Conservation (phyloP, 2,888 invertebrate genomes). For the Octodonta nipae region DNA sequence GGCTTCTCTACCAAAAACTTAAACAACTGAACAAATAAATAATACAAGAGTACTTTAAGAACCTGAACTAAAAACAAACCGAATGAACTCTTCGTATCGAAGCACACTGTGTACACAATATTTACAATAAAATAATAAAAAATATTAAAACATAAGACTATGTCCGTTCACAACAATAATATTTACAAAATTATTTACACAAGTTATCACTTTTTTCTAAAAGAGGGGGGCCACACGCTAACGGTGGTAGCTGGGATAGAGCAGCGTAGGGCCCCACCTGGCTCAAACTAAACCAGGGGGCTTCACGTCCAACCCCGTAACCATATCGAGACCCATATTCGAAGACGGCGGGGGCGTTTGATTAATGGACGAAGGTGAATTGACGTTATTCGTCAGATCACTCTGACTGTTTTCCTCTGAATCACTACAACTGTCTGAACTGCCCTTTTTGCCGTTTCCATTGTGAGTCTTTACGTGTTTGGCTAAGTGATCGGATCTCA, state of each 20-base stretch:
- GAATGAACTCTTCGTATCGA: no score
- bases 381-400: conserved; percentile 36
- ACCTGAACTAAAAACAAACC: no score
- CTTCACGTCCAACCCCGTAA: conserved; percentile 57
- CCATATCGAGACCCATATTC: conserved; percentile 44
- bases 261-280: conserved; percentile 53
- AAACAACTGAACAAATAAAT: no score
- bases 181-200: conserved; percentile 3
- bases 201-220: conserved; percentile 20
- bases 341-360: conserved; percentile 36
- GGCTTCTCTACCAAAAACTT: no score
- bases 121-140: conserved; percentile 11
- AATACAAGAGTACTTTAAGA: no score
- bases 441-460: conserved; percentile 61
- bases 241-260: conserved; percentile 34
- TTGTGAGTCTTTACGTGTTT: conserved; percentile 96
- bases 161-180: conserved; percentile 20
- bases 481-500: conserved; percentile 92
- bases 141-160: conserved; percentile 24
- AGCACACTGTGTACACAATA: no score
- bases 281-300: conserved; percentile 65
- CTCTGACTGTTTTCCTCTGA: conserved; percentile 75
- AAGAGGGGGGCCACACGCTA: conserved; percentile 29
- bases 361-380: conserved; percentile 38
- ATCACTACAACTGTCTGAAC: conserved; percentile 79